Evolutionary conservation across 1,140 invertebrate species (phyloP).

Genomic region (Hormaphis cornu): DNA sequence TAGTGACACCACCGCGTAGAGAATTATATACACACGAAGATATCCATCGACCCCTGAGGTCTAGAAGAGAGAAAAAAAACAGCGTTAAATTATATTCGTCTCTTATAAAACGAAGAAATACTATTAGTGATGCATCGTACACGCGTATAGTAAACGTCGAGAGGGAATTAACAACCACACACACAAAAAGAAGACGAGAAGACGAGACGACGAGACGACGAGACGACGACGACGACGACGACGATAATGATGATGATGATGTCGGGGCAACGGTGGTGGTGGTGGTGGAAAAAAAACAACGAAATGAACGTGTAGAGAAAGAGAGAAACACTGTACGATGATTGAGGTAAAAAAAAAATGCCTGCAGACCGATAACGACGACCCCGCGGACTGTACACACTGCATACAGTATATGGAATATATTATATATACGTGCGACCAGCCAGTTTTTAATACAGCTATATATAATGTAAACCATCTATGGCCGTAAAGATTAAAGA

Average conservation of each 20-base stretch:
- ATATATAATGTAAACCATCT: background rate
- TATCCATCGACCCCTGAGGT: background rate
- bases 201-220: no score
- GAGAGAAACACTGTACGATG: conserved; percentile 19
- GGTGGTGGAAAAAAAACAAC: conserved; percentile 20
- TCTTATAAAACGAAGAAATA: conserved; percentile 18
- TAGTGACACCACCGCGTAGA: background rate
- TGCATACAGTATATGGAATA: background rate
- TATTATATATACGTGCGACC: conserved; percentile 18
- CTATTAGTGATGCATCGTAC: conserved; percentile 21
- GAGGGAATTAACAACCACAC: conserved; percentile 22
- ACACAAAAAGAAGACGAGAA: conserved; percentile 10
- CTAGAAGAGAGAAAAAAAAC: background rate
- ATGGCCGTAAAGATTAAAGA: conserved; percentile 2
- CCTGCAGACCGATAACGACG: conserved; percentile 20
- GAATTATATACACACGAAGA: background rate
- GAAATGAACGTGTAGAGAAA: conserved; percentile 10
- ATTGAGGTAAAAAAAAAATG: conserved; percentile 17
- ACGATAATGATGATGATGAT: background rate
- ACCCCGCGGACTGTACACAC: no score
- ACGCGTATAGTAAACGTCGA: conserved; percentile 15
- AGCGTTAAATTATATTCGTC: conserved; percentile 10
- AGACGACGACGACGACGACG: background rate
- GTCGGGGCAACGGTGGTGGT: conserved; percentile 15
- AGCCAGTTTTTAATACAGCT: background rate